A percentile compares a stretch with the other conserved stretches of the same genome.
phyloP scores from a whole-genome alignment of 2,113 vertebrate species.

The Oncorhynchus keta region DNA sequence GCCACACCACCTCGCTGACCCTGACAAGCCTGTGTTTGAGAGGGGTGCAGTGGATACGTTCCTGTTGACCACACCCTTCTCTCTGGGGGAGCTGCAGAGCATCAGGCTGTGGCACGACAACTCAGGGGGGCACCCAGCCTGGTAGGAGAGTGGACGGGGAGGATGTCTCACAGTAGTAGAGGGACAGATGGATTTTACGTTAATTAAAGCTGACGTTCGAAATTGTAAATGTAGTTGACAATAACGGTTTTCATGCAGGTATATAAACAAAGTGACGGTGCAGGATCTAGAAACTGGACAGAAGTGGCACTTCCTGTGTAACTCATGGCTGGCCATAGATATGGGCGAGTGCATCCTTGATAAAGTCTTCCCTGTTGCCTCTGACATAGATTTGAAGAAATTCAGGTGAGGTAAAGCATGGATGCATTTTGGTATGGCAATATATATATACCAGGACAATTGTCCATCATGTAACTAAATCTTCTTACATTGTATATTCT shows the following conservation, averaged over 20 bases:
- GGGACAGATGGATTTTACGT: background rate
- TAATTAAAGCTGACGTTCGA: background rate
- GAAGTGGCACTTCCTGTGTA: constrained; percentile 90
- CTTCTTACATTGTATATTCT: background rate
- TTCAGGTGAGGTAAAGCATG: constrained; percentile 78
- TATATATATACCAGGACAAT: background rate
- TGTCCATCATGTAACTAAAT: background rate
- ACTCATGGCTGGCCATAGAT: constrained; percentile 87
- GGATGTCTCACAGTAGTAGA: too few species aligned
- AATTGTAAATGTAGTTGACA: background rate
- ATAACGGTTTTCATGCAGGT: constrained; percentile 70
- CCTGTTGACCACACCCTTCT: constrained; percentile 82
- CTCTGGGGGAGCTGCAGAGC: constrained; percentile 82
- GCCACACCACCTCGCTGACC: constrained; percentile 83
- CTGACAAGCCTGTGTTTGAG: constrained; percentile 80
- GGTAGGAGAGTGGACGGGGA: constrained; percentile 64
- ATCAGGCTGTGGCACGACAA: constrained; percentile 92
- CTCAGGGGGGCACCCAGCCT: constrained; percentile 81
- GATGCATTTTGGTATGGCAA: background rate
- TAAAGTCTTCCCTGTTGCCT: constrained; percentile 82
- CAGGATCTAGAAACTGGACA: constrained; percentile 80
- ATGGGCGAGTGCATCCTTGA: constrained; percentile 83
- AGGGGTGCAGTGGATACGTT: constrained; percentile 86
- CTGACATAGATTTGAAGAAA: constrained; percentile 82
- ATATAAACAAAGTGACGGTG: constrained; percentile 79